Evolutionary conservation across 2,113 vertebrate species (phyloP).

Genomic region (Elachura formosa): DNA sequence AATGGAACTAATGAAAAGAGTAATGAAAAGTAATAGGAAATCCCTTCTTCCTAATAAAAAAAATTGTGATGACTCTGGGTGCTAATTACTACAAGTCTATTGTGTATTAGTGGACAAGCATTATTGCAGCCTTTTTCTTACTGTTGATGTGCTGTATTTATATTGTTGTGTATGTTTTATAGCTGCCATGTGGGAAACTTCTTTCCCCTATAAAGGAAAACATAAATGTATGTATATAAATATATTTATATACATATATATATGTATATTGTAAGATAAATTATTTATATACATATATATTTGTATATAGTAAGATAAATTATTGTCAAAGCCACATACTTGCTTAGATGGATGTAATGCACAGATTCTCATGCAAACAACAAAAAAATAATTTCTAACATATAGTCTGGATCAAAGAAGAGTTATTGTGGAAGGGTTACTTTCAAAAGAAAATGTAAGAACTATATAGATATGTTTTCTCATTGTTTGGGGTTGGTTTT

Average conservation of each 20-base stretch:
- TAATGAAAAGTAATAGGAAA: not conserved
- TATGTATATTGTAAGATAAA: not conserved
- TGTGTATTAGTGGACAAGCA: rapidly evolving
- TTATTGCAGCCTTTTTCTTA: not conserved
- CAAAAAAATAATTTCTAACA: not conserved
- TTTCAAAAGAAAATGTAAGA: not conserved
- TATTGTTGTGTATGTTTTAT: not conserved
- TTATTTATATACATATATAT: not conserved
- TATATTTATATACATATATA: not conserved
- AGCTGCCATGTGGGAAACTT: not conserved
- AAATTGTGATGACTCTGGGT: not conserved
- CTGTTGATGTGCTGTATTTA: not conserved
- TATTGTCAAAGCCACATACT: not conserved
- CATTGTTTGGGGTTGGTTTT: not conserved
- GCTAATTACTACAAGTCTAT: not conserved
- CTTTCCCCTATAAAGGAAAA: not conserved
- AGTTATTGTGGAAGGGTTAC: not conserved
- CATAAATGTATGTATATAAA: too few relatives aligned
- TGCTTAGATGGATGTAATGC: not conserved
- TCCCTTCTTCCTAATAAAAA: not conserved
- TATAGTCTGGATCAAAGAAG: not conserved
- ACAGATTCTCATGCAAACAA: not conserved
- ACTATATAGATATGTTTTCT: not conserved
- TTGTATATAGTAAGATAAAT: not conserved
- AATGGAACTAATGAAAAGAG: not conserved